Percentiles rank a stretch among this genome's conserved stretches.
Conservation (phyloP, 2,888 invertebrate species). For the Iphiclides podalirius region DNA sequence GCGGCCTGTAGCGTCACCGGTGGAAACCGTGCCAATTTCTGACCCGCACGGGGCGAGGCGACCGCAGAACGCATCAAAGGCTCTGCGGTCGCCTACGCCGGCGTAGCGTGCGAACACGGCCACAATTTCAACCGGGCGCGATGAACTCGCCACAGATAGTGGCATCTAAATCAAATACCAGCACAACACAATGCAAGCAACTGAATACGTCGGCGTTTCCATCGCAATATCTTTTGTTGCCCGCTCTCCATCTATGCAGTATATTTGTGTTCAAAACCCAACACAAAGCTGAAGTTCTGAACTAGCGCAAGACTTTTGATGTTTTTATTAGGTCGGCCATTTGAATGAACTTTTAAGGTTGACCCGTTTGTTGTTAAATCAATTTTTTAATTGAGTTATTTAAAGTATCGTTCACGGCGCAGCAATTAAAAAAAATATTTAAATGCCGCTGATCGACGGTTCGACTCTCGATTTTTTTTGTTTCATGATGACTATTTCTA, state of each 20-base stretch:
- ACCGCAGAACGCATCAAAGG: conserved; percentile 75
- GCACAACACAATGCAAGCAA: conserved; percentile 20
- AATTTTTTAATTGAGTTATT: not conserved
- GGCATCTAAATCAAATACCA: conserved; percentile 26
- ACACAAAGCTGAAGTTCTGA: conserved; percentile 7
- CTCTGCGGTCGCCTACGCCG: conserved; percentile 57
- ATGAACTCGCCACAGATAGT: conserved; percentile 31
- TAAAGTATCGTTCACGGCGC: not conserved
- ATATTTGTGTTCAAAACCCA: conserved; percentile 12
- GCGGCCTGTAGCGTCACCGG: conserved; percentile 48
- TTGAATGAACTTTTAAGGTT: not conserved
- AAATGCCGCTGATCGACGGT: not conserved
- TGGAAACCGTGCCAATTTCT: conserved; percentile 70
- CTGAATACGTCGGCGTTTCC: conserved; percentile 17
- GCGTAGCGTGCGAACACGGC: conserved; percentile 39
- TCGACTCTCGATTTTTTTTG: no score
- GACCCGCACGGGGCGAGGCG: conserved; percentile 61
- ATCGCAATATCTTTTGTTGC: conserved; percentile 22
- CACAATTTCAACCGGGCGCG: conserved; percentile 34
- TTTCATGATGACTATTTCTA: no score
- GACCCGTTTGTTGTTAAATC: not conserved
- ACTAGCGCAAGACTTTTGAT: conserved; percentile 5
- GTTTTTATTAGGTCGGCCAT: conserved; percentile 14
- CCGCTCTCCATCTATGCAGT: not conserved
- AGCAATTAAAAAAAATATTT: not conserved